Base-by-base conservation (phyloP, 2,113 vertebrate species). In the Corythornis vintsioides region DNA sequence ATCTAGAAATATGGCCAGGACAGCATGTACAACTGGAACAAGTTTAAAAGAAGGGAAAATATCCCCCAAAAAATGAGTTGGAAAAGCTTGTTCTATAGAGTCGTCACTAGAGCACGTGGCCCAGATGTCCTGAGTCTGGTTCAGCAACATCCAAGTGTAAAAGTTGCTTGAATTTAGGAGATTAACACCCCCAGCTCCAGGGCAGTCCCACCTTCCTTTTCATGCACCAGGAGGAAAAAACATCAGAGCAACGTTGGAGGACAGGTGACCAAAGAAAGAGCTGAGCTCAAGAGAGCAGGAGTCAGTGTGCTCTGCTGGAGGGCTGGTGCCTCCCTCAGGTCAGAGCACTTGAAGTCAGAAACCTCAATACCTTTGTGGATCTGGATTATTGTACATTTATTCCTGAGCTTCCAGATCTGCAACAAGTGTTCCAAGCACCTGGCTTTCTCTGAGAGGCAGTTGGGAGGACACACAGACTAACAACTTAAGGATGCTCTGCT, bases 11-110 rank as follows among this genome's bases (percentile, higher is more conserved):
- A 59, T 31, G n/a, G 61, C 94, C 94, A 95, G 92, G 88, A 76
- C 92, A 78, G 59, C 79, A 65, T 91, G 92, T 94, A 91, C 74
- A 70, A 60, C 88, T 94, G 94, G 94, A 95, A 69, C 45, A 45
- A 79, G 57, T 89, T 94, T 59, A 89, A 86, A 95, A 84, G 89
- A 78, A 88, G 57, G 76, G 78, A 66, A 90, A 55, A 89, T 31
- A 40, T 57, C 26, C 24, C 72, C 9, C 7, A 64, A 70, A 88
- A 73, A 73, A 40, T 53, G 0, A 1, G 14, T 73, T 64, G 77
- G 74, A 77, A 67, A 57, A 73, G 56, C 40, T 81, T 77, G 55
- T 75, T 72, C 67, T 88, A 0, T 66, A 16, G 15, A 38, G 86
- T 79, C n/a, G 56, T 80, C 80, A 82, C 78, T 64, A 28, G 19